Evolutionary conservation across 2,797 vertebrate genomes (phyloP).

Genomic region (Xerus rutilus): DNA sequence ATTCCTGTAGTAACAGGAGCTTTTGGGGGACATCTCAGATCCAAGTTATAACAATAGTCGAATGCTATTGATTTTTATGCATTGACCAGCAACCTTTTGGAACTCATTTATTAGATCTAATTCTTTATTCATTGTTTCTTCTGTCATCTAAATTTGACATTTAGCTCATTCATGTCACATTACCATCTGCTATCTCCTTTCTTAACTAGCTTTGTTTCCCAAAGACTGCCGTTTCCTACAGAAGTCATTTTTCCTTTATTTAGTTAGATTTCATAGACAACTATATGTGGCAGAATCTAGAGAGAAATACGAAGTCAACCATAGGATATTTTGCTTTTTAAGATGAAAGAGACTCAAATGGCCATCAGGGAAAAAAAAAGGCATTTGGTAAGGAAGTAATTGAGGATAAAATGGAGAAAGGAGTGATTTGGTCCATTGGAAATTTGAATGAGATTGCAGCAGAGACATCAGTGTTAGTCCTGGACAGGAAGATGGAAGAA

Average conservation of each 20-base stretch:
- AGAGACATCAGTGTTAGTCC: not conserved
- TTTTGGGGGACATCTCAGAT: too few relatives aligned
- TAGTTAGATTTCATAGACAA: not conserved
- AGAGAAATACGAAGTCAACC: not conserved
- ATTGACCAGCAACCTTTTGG: not conserved
- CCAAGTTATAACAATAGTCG: too few relatives aligned
- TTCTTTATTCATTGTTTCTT: constrained; percentile 14
- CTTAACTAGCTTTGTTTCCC: not conserved
- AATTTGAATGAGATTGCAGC: not conserved
- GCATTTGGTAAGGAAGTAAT: not conserved
- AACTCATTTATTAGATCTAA: not conserved
- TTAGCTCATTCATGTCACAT: not conserved
- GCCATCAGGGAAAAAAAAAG: not conserved
- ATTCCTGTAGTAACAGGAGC: too few relatives aligned
- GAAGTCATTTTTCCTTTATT: not conserved
- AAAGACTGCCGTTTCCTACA: not conserved
- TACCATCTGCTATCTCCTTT: not conserved
- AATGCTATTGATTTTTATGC: not conserved
- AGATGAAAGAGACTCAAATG: constrained; percentile 1
- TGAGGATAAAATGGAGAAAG: not conserved
- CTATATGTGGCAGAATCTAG: not conserved
- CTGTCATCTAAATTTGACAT: not conserved
- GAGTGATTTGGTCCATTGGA: not conserved
- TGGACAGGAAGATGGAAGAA: not conserved
- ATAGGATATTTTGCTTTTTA: not conserved